Base-by-base conservation (phyloP, 1,140 invertebrate genomes). In the Arion vulgaris region DNA sequence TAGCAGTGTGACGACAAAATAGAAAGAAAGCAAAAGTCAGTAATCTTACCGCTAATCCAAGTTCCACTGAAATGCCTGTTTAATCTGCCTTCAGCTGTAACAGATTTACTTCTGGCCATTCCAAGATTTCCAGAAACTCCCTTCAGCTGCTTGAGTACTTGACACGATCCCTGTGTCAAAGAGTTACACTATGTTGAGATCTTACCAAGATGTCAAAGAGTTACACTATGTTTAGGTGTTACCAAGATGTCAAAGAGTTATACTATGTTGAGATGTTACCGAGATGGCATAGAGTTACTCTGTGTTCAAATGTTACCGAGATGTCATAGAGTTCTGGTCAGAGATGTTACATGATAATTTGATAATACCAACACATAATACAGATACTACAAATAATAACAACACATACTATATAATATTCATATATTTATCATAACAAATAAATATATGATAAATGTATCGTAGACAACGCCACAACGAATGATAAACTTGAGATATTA, bases 141-240 rank as follows among this genome's bases (percentile, higher is more conserved):
- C 73, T 87, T 87, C 19, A 92, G 80, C 75, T 88, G 83, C 76
- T 91, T 91, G 68, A 92, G 72, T 11, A 92, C 90, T 77, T 90
- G 88, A 84, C 91, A 92, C 0, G 88, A 88, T 0, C 90, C 91
- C 90, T 90, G 81, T 34, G 80, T 77, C 5, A 32, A 57, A 23
- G n/a, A n/a, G n/a, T n/a, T 17, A 57, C 23, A 57, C 23, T 57
- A 23, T 4, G 15, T n/a, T 57, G 51, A 57, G 5, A 15, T 45
- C 41, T 45, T 15, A 45, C 15, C 15, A n/a, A n/a, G n/a, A n/a
- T 45, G 41, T 45, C 15, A 45, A 5, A 7, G 5, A 45, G 41
- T 7, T 45, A 45, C 15, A 15, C 15, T 45, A 45, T 15, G 15
- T 45, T 15, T 45, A 15, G 41, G 15, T 5, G 15, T 7, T 45